These are phyloP conservation scores for Parnassius smintheus DNA, from an alignment of 2,888 invertebrate species.

Conservation along the genomic window DNA sequence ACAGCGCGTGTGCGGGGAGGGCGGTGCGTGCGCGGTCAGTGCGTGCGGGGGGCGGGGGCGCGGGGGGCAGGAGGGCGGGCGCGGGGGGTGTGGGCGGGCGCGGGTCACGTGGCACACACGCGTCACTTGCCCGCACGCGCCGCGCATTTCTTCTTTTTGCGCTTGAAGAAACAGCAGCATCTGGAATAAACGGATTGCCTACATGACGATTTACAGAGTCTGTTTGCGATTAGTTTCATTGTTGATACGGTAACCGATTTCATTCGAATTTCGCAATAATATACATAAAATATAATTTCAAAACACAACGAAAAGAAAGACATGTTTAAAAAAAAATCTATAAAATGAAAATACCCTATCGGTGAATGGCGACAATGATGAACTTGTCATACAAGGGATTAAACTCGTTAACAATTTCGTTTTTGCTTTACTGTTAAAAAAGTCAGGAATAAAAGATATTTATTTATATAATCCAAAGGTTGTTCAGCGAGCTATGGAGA, in stretches of 20 bases:
- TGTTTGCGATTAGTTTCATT: slow-evolving; percentile 62
- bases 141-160: slow-evolving; percentile 98
- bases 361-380: no score
- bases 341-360: no score
- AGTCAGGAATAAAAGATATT: no score
- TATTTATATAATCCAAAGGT: no score
- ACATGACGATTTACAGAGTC: slow-evolving; percentile 78
- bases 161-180: slow-evolving; percentile 99
- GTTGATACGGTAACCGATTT: not conserved
- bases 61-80: slow-evolving; percentile 9
- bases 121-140: slow-evolving; percentile 94
- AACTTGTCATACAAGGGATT: no score
- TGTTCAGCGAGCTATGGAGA: no score
- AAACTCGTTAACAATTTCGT: no score
- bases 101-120: slow-evolving; percentile 64
- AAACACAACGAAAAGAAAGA: no score
- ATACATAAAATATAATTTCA: no score
- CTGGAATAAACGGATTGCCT: slow-evolving; percentile 85
- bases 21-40: slow-evolving; percentile 14
- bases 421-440: no score
- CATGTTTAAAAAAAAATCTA: no score
- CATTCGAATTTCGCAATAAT: no score
- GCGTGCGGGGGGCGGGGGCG: slow-evolving; percentile 25
- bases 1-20: slow-evolving; percentile 11
- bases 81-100: slow-evolving; percentile 23